phyloP scores from a whole-genome alignment of 2,113 vertebrate genomes.

The Panurus biarmicus region DNA sequence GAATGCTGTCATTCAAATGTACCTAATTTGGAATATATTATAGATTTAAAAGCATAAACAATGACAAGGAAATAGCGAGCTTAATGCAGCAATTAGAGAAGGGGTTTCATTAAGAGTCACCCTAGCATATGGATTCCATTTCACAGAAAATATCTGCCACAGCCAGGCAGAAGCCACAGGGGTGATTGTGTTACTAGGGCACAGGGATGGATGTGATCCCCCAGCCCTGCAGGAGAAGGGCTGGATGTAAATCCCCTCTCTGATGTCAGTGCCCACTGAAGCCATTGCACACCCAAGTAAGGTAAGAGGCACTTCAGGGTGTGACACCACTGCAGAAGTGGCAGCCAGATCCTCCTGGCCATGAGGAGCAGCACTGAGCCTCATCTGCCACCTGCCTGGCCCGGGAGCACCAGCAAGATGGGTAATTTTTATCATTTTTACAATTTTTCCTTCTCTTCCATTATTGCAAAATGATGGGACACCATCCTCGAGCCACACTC shows the following conservation, averaged over 20 bases:
- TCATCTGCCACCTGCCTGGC: not conserved
- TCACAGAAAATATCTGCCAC: slow-evolving; percentile 12
- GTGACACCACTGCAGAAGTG: not conserved
- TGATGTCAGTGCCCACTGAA: not conserved
- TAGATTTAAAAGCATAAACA: slow-evolving; percentile 49
- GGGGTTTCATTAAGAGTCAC: slow-evolving; percentile 37
- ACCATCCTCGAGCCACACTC: accelerated
- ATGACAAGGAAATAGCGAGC: slow-evolving; percentile 30
- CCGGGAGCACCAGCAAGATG: not conserved
- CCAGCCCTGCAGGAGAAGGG: not conserved
- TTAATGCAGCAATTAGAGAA: slow-evolving; percentile 51
- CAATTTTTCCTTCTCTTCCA: not conserved
- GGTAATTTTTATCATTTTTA: not conserved
- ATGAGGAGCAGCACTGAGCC: not conserved
- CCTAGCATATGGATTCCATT: slow-evolving; percentile 48
- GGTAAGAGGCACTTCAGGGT: not conserved
- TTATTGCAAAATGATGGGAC: too few species aligned
- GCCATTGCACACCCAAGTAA: not conserved
- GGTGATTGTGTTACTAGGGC: not conserved
- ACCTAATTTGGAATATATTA: slow-evolving; percentile 53
- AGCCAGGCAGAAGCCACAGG: not conserved
- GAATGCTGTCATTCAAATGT: slow-evolving; percentile 51
- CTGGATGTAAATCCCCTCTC: not conserved
- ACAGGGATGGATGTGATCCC: not conserved
- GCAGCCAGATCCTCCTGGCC: not conserved